These are phyloP conservation scores for Harpagifer antarcticus DNA, from an alignment of 2,797 vertebrate genomes.

Conservation along the genomic window DNA sequence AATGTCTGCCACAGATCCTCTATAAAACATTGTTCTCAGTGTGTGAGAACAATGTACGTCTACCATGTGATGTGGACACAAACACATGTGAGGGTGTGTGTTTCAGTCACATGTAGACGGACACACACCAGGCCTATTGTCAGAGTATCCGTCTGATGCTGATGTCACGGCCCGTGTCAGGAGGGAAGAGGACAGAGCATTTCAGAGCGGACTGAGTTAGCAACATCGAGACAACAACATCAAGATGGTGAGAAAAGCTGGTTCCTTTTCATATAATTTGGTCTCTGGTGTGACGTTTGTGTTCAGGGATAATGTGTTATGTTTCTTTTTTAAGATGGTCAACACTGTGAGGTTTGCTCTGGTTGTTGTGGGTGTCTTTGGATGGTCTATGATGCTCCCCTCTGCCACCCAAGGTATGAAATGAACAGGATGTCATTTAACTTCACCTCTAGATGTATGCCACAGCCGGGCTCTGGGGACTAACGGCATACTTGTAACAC, in stretches of 20 bases:
- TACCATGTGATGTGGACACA: neutral
- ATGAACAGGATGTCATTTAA: neutral
- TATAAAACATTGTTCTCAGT: neutral
- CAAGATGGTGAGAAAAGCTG: conserved; percentile 71
- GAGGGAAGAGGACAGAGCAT: conserved; percentile 70
- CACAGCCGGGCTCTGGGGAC: too few relatives aligned
- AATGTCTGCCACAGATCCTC: neutral
- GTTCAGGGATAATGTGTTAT: neutral
- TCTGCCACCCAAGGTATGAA: conserved; percentile 69
- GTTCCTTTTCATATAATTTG: neutral
- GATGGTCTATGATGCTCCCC: conserved; percentile 38
- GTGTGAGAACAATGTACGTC: neutral
- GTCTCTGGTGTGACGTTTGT: neutral
- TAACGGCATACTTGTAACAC: too few relatives aligned
- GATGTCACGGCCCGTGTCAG: conserved; percentile 75
- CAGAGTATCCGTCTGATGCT: conserved; percentile 38
- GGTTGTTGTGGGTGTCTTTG: conserved; percentile 54
- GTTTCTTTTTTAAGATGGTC: conserved; percentile 57
- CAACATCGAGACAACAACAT: conserved; percentile 31
- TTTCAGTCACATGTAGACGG: conserved; percentile 45
- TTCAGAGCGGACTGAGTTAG: conserved; percentile 18
- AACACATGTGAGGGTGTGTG: conserved; percentile 31
- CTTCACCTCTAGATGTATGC: neutral
- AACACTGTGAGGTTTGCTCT: conserved; percentile 36
- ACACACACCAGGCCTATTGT: conserved; percentile 77